Evolutionary conservation across 1,140 invertebrate species (phyloP), one percentile per base, ranked within the genome.

Genomic region (Callitettix versicolor): DNA sequence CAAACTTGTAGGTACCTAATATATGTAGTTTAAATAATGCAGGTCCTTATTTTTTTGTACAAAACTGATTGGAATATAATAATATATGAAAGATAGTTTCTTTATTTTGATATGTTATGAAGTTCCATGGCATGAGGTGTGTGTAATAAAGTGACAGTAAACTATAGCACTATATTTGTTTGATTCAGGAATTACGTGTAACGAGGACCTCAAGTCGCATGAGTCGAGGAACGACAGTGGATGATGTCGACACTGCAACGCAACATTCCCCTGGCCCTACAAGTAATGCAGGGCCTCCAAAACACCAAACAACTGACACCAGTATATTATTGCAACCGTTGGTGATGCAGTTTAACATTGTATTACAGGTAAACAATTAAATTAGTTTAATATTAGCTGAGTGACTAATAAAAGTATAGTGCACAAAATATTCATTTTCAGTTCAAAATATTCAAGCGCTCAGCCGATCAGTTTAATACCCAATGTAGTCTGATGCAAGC

Each of bases 121-220:
- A 9, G 22, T n/a, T n/a, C n/a, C n/a, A n/a, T n/a, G n/a, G n/a
- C n/a, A n/a, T n/a, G n/a, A n/a, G n/a, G n/a, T n/a, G n/a, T n/a
- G n/a, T n/a, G n/a, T n/a, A n/a, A n/a, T n/a, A n/a, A n/a, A n/a
- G n/a, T n/a, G n/a, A n/a, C n/a, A n/a, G n/a, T n/a, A n/a, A n/a
- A n/a, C n/a, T n/a, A n/a, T n/a, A n/a, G n/a, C n/a, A n/a, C n/a
- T n/a, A n/a, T 56, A 30, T 24, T 56, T 9, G 55, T n/a, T n/a
- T n/a, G n/a, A n/a, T 57, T 30, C 54, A 81, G 76, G 85, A 88
- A 74, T 65, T 88, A n/a, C 71, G 85, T 22, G 86, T 89, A 1
- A 85, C 85, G 9, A 76, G 87, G 60, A 84, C 85, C 2, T 81
- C 84, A 0, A 86, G 85, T 36, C 74, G 88, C 34, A 75, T 86